These are phyloP conservation scores for Pocota personata DNA, from an alignment of 2,888 invertebrate species.

Conservation along the genomic window DNA sequence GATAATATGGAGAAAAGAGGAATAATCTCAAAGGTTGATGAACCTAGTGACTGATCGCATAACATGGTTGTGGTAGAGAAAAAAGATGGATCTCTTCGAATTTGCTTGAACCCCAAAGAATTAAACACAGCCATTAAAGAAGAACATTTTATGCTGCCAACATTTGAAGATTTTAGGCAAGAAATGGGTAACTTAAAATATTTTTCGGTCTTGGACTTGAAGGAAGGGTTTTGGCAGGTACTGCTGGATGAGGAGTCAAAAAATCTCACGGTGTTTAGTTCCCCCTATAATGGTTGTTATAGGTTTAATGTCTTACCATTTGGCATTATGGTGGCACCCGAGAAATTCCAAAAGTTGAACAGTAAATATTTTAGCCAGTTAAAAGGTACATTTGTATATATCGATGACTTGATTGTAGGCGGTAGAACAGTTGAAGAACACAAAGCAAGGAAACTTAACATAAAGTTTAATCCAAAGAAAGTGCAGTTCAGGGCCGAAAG, in stretches of 20 bases:
- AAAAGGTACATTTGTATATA: slow-evolving; percentile 17
- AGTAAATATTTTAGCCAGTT: slow-evolving; percentile 16
- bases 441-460: neutral
- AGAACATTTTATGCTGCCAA: neutral
- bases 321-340: neutral
- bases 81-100: slow-evolving; percentile 4
- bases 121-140: slow-evolving; percentile 12
- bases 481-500: neutral
- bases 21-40: slow-evolving; percentile 43
- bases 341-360: slow-evolving; percentile 32
- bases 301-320: slow-evolving; percentile 12
- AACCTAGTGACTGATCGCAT: neutral
- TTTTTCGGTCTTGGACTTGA: slow-evolving; percentile 2
- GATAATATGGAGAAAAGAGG: slow-evolving; percentile 58
- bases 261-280: slow-evolving; percentile 64
- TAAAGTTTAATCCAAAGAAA: slow-evolving; percentile 7
- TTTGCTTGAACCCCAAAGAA: slow-evolving; percentile 16
- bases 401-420: slow-evolving; percentile 15
- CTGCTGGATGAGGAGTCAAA: slow-evolving; percentile 4
- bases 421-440: neutral
- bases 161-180: slow-evolving; percentile 1
- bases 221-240: neutral
- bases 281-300: neutral
- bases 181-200: neutral
- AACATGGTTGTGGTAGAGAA: slow-evolving; percentile 25